Evolutionary conservation across 2,113 vertebrate genomes (phyloP).

Genomic region (Panurus biarmicus): DNA sequence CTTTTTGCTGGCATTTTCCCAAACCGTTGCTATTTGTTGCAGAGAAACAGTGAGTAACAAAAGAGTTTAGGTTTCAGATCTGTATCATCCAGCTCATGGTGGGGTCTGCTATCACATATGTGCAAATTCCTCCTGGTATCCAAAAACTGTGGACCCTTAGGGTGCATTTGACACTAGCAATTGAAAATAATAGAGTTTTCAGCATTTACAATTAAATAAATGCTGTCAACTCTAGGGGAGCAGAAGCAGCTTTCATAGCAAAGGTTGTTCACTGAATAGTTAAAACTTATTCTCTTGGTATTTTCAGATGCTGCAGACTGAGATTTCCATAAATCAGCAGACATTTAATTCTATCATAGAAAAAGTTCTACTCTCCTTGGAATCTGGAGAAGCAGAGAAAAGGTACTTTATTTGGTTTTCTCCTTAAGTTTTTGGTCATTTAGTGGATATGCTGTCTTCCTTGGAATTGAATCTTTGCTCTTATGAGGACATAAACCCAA

Average conservation of each 20-base stretch:
- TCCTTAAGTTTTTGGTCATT: background rate
- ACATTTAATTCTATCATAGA: constrained; percentile 79
- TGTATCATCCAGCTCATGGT: background rate
- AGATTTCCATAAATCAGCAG: constrained; percentile 82
- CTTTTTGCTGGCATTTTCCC: background rate
- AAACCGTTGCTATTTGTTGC: background rate
- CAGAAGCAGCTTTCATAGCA: background rate
- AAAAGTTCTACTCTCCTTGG: constrained; percentile 80
- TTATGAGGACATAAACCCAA: background rate
- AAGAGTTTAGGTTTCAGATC: background rate
- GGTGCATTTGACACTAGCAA: background rate
- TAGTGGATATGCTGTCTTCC: background rate
- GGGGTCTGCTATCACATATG: background rate
- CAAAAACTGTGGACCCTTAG: background rate
- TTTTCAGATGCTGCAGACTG: constrained; percentile 83
- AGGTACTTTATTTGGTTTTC: constrained; percentile 70
- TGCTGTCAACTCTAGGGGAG: background rate
- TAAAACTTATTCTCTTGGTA: background rate
- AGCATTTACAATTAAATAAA: background rate
- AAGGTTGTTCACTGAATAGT: background rate
- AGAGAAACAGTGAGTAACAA: background rate
- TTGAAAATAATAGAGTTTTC: background rate
- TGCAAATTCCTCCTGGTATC: background rate
- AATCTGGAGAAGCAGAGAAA: constrained; percentile 77
- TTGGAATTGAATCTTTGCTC: background rate